Percentiles rank a stretch among this genome's conserved stretches.
Evolutionary conservation across 1,140 invertebrate species (phyloP).

Genomic region (Drosophila watanabei): DNA sequence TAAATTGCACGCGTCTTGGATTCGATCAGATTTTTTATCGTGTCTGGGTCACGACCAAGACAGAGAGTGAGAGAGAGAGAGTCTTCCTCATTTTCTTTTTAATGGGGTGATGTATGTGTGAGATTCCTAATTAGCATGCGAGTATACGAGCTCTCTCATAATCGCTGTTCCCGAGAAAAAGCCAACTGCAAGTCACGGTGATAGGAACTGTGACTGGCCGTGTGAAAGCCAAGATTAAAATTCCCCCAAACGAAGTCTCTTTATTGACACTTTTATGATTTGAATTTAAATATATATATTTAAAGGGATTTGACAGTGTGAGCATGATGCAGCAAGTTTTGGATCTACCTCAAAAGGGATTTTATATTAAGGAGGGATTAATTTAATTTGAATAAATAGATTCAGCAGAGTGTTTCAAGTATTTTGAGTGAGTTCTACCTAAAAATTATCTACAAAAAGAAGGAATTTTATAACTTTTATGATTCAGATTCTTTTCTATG

Average conservation of each 20-base stretch:
- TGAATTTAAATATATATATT: neutral
- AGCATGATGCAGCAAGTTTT: constrained; percentile 9
- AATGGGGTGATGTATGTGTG: neutral
- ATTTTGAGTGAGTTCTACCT: neutral
- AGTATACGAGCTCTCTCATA: neutral
- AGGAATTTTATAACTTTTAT: neutral
- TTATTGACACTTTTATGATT: constrained; percentile 17
- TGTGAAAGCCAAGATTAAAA: constrained; percentile 29
- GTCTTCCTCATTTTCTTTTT: neutral
- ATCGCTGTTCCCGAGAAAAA: constrained; percentile 7
- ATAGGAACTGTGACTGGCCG: constrained; percentile 10
- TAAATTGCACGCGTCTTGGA: constrained; percentile 18
- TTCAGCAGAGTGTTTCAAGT: neutral
- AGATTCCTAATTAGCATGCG: constrained; percentile 23
- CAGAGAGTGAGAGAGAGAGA: neutral
- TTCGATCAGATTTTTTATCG: constrained; percentile 10
- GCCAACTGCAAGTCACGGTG: constrained; percentile 37
- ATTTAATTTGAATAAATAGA: neutral
- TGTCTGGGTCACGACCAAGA: neutral
- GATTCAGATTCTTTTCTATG: neutral
- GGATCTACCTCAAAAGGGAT: constrained; percentile 16
- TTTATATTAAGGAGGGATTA: neutral
- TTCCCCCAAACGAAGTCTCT: constrained; percentile 14
- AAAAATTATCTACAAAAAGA: neutral
- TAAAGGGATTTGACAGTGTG: neutral